Conservation (phyloP, 1,140 invertebrate genomes). For the Thrips palmi region DNA sequence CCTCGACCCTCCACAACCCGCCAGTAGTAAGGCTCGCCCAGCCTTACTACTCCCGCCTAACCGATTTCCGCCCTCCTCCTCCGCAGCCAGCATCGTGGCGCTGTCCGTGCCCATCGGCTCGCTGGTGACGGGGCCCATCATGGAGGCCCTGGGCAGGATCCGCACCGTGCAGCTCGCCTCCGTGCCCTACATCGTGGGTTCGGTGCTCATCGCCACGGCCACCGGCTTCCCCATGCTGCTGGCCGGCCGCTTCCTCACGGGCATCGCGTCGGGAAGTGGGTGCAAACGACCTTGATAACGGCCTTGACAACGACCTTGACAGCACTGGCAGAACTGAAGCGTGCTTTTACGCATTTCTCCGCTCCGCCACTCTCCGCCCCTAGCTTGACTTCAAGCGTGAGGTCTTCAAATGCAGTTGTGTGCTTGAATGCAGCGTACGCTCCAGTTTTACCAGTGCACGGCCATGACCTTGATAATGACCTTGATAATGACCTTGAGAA, state of each 20-base stretch:
- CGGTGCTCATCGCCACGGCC: constrained; percentile 34
- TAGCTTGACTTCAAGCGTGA: neutral
- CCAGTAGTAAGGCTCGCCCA: no score
- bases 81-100: constrained; percentile 34
- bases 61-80: no score
- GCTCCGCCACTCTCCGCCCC: neutral
- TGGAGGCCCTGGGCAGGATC: constrained; percentile 41
- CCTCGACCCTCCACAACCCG: no score
- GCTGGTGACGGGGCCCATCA: constrained; percentile 30
- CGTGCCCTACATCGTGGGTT: constrained; percentile 39
- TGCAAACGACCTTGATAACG: neutral
- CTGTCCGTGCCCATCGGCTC: constrained; percentile 31
- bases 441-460: neutral
- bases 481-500: neutral
- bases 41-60: no score
- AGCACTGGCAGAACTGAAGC: no score
- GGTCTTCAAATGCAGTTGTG: neutral
- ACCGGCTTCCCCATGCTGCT: constrained; percentile 28
- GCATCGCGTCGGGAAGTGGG: constrained; percentile 30
- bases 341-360: neutral
- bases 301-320: neutral
- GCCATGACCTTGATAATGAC: neutral
- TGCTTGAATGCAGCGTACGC: neutral
- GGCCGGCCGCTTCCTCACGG: constrained; percentile 41
- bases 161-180: constrained; percentile 36